Evolutionary conservation across 2,113 vertebrate species (phyloP).

Genomic region (Penelope pileata): DNA sequence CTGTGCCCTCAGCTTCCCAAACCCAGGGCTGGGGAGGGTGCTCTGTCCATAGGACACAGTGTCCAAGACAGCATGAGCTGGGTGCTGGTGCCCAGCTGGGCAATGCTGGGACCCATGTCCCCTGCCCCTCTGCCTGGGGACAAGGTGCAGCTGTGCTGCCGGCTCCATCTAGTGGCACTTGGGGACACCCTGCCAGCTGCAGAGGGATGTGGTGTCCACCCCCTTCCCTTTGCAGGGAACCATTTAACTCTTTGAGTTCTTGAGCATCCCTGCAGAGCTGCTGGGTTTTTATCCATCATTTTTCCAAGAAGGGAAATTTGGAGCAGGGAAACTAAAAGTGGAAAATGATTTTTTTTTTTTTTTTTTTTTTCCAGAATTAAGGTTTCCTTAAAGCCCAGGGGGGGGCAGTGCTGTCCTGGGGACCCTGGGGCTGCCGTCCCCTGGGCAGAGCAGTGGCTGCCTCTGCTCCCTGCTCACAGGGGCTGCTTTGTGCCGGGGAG

Average conservation of each 20-base stretch:
- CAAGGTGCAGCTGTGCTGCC: not conserved
- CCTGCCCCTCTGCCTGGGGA: not conserved
- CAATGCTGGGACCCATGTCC: not conserved
- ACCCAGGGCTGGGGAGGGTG: not conserved
- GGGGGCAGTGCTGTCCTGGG: not conserved
- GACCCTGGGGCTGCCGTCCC: not conserved
- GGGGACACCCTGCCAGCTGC: not conserved
- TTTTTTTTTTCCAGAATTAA: not conserved
- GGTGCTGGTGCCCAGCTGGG: not conserved
- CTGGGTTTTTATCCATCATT: not conserved
- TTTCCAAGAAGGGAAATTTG: not conserved
- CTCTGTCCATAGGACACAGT: not conserved
- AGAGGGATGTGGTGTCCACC: not conserved
- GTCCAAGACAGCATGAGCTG: not conserved
- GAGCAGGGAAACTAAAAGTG: not conserved
- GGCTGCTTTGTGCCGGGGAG: not conserved
- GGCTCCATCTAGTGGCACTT: conserved; percentile 60
- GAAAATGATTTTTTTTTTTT: accelerated
- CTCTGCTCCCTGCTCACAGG: not conserved
- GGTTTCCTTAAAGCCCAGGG: not conserved
- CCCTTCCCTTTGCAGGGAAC: not conserved
- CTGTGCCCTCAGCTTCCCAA: not conserved
- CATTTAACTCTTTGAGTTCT: not conserved
- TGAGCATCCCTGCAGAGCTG: not conserved
- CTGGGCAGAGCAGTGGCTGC: not conserved